Base-by-base conservation (phyloP, 1,140 invertebrate species). In the Diplogasteroides magnus region DNA sequence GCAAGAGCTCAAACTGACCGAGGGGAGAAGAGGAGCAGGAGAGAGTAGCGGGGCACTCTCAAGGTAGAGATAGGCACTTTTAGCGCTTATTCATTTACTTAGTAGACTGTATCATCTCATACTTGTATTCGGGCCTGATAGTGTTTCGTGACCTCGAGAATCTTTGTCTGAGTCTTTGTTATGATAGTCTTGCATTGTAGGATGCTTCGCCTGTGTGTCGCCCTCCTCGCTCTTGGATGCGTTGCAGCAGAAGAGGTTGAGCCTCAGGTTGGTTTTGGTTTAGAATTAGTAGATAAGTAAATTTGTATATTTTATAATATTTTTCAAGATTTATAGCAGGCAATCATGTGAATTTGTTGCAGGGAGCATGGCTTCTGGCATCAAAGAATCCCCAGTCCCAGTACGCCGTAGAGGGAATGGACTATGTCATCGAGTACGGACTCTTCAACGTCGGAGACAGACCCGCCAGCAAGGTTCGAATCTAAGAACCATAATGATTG, bases 331-430 rank as follows among this genome's bases (percentile, higher is more conserved):
- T 68, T 69, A 26, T 32, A 25, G 23, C 2, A 11, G 11, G 2
- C 1, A 27, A 69, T 23, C n/a, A n/a, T n/a, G n/a, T n/a, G n/a
- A n/a, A n/a, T n/a, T 31, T 57, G 25, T 63, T 79, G 25, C 74
- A 79, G 62, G 75, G 79, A 23, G 86, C 86, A 2, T 76, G 84
- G 31, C 75, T 87, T 15, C 76, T 87, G 19, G 85, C 84, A 0
- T 85, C 85, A 15, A 87, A 88, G 77, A 83, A 83, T 69, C 82
- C 98, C 78, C 86, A 97, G n/a, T 98, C 97, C 80, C 94, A 91
- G 86, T 98, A 97, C 83, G 86, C 98, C 64, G 94, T 98, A n/a
- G 94, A 99, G 87, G 90, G 91, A 81, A 93, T 93, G 89, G 95
- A 98, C 84, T 89, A 97, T 77, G 88, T 97, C 76, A 90, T 98